These are phyloP conservation scores for Nasonia vitripennis DNA, from an alignment of 1,140 invertebrate species.

Conservation along the genomic window DNA sequence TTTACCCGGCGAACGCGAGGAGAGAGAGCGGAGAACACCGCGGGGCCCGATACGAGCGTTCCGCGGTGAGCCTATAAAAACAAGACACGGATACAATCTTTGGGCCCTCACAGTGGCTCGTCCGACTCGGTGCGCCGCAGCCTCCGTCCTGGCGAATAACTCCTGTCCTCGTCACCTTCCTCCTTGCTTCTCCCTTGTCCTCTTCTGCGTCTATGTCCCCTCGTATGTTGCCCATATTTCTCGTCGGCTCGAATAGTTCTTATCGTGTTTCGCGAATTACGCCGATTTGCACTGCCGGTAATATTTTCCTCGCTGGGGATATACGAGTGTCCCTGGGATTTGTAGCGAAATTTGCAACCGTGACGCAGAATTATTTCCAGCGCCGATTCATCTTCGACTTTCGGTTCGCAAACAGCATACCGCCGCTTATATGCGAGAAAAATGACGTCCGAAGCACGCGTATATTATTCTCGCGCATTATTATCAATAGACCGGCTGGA, in stretches of 20 bases:
- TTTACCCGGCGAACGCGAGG: constrained; percentile 52
- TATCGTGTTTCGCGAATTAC: constrained; percentile 48
- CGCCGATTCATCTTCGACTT: too few relatives aligned
- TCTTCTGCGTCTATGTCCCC: background rate
- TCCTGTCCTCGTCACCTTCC: constrained; percentile 58
- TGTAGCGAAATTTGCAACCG: background rate
- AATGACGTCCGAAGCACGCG: too few relatives aligned
- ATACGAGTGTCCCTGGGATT: background rate
- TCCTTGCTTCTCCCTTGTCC: constrained; percentile 37
- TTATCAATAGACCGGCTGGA: background rate
- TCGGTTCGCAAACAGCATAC: too few relatives aligned
- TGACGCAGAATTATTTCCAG: too few relatives aligned
- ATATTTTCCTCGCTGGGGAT: constrained; percentile 20
- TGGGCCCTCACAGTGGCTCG: constrained; percentile 72
- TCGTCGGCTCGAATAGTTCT: constrained; percentile 40
- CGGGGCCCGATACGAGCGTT: constrained; percentile 62
- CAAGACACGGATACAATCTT: constrained; percentile 74
- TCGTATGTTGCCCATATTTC: constrained; percentile 40
- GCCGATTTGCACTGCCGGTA: constrained; percentile 41
- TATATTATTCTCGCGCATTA: background rate
- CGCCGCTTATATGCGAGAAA: too few relatives aligned
- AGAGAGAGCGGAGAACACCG: constrained; percentile 21
- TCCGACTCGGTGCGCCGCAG: constrained; percentile 68
- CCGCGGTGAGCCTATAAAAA: constrained; percentile 73
- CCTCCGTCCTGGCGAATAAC: constrained; percentile 59